Evolutionary conservation across 2,113 vertebrate species (phyloP).

Genomic region (Suncus etruscus): DNA sequence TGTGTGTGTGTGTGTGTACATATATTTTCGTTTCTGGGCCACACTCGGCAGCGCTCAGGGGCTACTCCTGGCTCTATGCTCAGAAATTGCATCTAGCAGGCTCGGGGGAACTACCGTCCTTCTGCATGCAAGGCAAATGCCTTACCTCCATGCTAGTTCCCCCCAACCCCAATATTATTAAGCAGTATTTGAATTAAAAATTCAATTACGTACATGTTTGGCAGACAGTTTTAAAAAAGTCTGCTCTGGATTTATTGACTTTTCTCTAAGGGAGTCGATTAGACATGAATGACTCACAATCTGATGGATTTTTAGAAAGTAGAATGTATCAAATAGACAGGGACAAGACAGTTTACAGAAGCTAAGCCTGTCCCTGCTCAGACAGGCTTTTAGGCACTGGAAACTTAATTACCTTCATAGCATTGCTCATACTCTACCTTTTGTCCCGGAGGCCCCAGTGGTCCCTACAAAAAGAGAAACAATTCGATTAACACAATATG

Average conservation of each 20-base stretch:
- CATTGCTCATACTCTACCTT: slow-evolving; percentile 90
- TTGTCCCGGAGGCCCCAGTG: slow-evolving; percentile 93
- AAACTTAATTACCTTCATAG: slow-evolving; percentile 79
- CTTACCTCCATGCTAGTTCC: background rate
- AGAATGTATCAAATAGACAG: slow-evolving; percentile 76
- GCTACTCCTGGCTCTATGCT: too few relatives aligned
- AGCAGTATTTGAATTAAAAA: slow-evolving; percentile 79
- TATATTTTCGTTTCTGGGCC: too few relatives aligned
- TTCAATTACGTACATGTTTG: slow-evolving; percentile 76
- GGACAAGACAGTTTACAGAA: slow-evolving; percentile 76
- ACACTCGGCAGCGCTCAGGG: too few relatives aligned
- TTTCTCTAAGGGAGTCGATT: slow-evolving; percentile 76
- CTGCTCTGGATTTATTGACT: slow-evolving; percentile 63
- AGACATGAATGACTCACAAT: slow-evolving; percentile 77
- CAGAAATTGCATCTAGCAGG: too few relatives aligned
- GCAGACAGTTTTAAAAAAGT: slow-evolving; percentile 81
- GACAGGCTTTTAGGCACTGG: slow-evolving; percentile 65
- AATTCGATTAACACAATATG: slow-evolving; percentile 88
- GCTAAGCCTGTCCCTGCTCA: slow-evolving; percentile 75
- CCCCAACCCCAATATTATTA: slow-evolving; percentile 42
- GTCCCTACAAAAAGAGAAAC: slow-evolving; percentile 91
- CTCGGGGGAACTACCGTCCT: too few relatives aligned
- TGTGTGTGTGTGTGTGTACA: too few relatives aligned
- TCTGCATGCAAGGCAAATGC: background rate
- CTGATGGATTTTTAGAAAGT: slow-evolving; percentile 77